Base-by-base conservation (phyloP, 1,140 invertebrate species). In the Ridgeia piscesae region DNA sequence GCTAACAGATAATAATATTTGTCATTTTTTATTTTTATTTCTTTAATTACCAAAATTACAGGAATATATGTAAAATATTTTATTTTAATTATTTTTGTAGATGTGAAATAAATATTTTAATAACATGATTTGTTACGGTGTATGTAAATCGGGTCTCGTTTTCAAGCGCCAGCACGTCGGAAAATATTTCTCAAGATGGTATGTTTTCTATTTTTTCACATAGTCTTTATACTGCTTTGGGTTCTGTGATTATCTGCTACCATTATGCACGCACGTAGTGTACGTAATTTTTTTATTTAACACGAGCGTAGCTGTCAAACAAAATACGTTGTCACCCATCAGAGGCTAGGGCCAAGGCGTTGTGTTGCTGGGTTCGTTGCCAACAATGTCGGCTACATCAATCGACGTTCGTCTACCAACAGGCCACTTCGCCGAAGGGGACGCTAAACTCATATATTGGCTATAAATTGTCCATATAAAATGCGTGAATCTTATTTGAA, bases 1-100 rank as follows among this genome's bases (percentile, higher is more conserved):
- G 58, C 58, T 77, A 77, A 77, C 58, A 77, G 58, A 77, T 77
- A 77, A 77, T 77, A 77, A 77, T 77, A 77, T 77, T 77, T 77
- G 58, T 27, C 27, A 4, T 8, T 77, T 77, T 77, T 77, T 77
- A 77, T 77, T 77, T 77, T 27, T 21, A 77, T 21, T 77, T 77
- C 6, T 77, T 77, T 77, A 77, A 77, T 77, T 77, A 27, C 58
- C 11, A 77, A 0, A 8, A 2, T 77, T 77, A 77, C 58, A 77
- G 27, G 2, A 77, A 31, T 21, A 21, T 21, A 14, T 9, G 6
- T 21, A 77, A 8, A 77, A 77, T 77, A 77, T 77, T 77, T 77
- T 77, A 77, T 77, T 21, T 77, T 77, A 8, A 77, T 77, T 77
- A 77, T 77, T 77, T 77, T 77, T 27, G 58, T 77, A 77, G 27